Base-by-base conservation (phyloP, 2,113 vertebrate genomes). In the Carassius carassius region DNA sequence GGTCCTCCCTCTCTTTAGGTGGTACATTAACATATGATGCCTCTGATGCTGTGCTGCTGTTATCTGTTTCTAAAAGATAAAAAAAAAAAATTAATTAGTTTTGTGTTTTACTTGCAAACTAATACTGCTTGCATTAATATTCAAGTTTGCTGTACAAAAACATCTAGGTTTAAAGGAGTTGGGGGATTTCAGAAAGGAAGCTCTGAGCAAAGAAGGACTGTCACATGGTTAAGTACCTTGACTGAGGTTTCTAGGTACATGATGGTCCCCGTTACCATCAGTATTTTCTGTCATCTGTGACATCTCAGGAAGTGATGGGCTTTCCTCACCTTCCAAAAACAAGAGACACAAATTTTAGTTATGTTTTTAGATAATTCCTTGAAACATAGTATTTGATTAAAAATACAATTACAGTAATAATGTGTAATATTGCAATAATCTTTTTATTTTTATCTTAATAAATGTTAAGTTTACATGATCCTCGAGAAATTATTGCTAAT, bases 31-130 rank as follows among this genome's bases (percentile, higher is more conserved):
- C 87, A 29, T 91, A 90, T 1, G 54, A 35, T 6, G 85, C 81
- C 10, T 75, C 87, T 37, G 89, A 88, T 29, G 86, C 87, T 62
- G 83, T 83, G 83, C 88, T 87, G n/a, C 63, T 67, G 29, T 85
- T 81, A 60, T 73, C 90, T 67, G 85, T 37, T 78, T 62, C 84
- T 35, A 81, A 70, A 84, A 19, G 14, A 2, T 19, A 54, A 11
- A 49, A 85, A 47, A 9, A 82, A 49, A 80, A 47, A 3, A 47
- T 25, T 25, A n/a, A 16, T 65, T 1, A 32, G 13, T 49, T 4
- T 16, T 35, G 3, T 81, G 19, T 35, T 78, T 56, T 58, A 58
- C 58, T 25, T 19, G 4, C n/a, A 12, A 47, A 19, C 11, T 5
- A 1, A 4, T 21, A 19, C 62, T 67, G 78, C 9, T 65, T 81